Percentiles rank a stretch among this genome's conserved stretches.
Conservation (phyloP, 2,113 vertebrate species). For the Lagopus leucura region DNA sequence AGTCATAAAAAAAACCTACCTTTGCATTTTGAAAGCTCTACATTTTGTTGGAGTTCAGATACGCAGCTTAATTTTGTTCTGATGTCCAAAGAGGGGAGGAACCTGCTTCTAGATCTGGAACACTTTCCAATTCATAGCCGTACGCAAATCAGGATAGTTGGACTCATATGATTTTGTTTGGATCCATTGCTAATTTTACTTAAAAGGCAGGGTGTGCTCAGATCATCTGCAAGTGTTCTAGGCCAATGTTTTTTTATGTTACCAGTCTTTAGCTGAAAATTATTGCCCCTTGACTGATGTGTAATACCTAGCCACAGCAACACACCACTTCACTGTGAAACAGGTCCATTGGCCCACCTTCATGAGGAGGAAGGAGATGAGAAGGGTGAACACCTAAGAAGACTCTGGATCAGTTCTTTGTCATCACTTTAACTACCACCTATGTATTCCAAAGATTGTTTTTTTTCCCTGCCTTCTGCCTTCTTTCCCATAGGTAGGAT, state of each 20-base stretch:
- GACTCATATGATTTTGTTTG: conserved; percentile 35
- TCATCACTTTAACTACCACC: not conserved
- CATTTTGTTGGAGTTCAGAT: not conserved
- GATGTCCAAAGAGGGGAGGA: conserved; percentile 61
- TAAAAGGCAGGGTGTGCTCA: conserved; percentile 31
- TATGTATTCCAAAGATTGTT: not conserved
- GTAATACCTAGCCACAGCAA: not conserved
- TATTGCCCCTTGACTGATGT: not conserved
- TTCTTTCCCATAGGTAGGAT: not conserved
- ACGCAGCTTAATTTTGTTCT: not conserved
- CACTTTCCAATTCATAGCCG: conserved; percentile 33
- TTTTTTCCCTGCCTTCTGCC: not conserved
- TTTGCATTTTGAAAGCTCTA: conserved; percentile 17
- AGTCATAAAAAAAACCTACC: not conserved
- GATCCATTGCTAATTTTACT: not conserved
- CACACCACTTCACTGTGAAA: not conserved
- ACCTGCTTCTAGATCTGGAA: conserved; percentile 43
- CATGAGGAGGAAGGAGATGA: not conserved
- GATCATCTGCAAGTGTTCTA: conserved; percentile 41
- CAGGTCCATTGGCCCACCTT: not conserved
- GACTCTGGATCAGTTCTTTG: not conserved
- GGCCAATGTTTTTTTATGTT: not conserved
- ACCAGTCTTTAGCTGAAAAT: not conserved
- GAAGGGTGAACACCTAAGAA: not conserved
- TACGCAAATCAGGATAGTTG: conserved; percentile 19